Evolutionary conservation across 2,797 vertebrate species (phyloP), one percentile per base, ranked within the genome.

Genomic region (Rhynchotus rufescens): DNA sequence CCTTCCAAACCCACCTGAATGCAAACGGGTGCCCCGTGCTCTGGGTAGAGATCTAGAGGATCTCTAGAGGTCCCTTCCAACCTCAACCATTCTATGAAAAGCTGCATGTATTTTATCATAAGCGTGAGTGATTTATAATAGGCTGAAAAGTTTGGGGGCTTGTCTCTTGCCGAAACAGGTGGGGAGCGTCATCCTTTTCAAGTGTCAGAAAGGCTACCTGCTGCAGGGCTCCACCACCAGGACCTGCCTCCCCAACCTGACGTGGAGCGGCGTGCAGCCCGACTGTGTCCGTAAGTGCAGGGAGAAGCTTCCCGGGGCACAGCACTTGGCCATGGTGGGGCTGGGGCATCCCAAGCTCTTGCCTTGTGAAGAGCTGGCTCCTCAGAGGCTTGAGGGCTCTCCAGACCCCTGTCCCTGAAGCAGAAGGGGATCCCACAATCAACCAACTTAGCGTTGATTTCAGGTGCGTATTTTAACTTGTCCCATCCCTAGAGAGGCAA

Each of bases 181-280:
- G 91, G 98, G 99, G 90, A 98, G 98, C 95, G 97, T 98, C 2
- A 97, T 99, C 92, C 98, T 99, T 88, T 99, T 99, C 97, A 99
- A 93, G 96, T 99, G 99, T 94, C 99, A 98, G 81, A 99, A 99
- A 96, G 99, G 99, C 15, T 99, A 99, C 95, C 97, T 99, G 93
- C 98, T 99, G 60, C 99, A 99, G 96, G 99, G 99, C 44, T 99
- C 99, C 62, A 99, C 99, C 96, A 98, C 99, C 82, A 98, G 99
- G 85, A 99, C 99, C 38, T 99, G 99, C 97, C 98, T 99, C 59
- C 99, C 99, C 92, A 99, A 99, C 97, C 98, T 99, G 56, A 99
- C 99, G 9, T 99, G 99, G 99, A 99, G 99, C 19, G 99, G 99
- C 36, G 95, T 98, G 94, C 98, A 99, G 56, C 99, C 99, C 0